Percentiles rank a stretch among this genome's conserved stretches.
Evolutionary conservation across 2,888 invertebrate genomes (phyloP).

Genomic region (Zaprionus obscuricornis): DNA sequence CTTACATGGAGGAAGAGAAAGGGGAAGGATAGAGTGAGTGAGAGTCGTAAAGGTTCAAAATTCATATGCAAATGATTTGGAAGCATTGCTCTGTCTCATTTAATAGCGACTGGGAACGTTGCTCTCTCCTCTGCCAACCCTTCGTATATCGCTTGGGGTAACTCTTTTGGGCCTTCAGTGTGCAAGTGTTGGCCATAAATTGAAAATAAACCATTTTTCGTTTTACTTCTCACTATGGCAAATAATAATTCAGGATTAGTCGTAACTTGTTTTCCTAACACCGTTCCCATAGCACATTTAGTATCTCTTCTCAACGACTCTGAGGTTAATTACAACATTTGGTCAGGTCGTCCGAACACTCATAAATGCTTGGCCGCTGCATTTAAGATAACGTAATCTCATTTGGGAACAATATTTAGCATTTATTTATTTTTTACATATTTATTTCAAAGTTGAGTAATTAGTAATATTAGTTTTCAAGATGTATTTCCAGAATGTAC

Average conservation of each 20-base stretch:
- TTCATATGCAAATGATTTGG: conserved; percentile 75
- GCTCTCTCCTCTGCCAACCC: background rate
- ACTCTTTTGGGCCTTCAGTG: conserved; percentile 46
- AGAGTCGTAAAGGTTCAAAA: conserved; percentile 60
- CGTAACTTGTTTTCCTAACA: conserved; percentile 49
- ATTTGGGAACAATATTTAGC: conserved; percentile 46
- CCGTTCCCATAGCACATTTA: conserved; percentile 4
- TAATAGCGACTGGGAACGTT: background rate
- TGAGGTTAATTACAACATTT: conserved; percentile 78
- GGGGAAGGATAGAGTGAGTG: too few relatives aligned
- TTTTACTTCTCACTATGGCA: conserved; percentile 48
- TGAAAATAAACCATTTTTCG: conserved; percentile 75
- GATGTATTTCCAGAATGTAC: background rate
- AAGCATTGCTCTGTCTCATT: conserved; percentile 38
- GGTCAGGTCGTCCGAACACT: conserved; percentile 69
- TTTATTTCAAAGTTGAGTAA: conserved; percentile 5
- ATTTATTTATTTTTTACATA: background rate
- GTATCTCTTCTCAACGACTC: conserved; percentile 19
- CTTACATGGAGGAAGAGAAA: too few relatives aligned
- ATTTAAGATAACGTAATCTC: conserved; percentile 76
- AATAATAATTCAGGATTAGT: conserved; percentile 78
- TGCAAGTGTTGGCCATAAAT: conserved; percentile 52
- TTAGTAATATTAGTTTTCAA: conserved; percentile 22
- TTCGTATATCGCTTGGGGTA: background rate
- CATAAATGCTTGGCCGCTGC: conserved; percentile 64